Percentiles rank a stretch among this genome's conserved stretches.
phyloP scores from a whole-genome alignment of 92 coral and sea anemone genomes.

The Phenganax stokvisi region DNA sequence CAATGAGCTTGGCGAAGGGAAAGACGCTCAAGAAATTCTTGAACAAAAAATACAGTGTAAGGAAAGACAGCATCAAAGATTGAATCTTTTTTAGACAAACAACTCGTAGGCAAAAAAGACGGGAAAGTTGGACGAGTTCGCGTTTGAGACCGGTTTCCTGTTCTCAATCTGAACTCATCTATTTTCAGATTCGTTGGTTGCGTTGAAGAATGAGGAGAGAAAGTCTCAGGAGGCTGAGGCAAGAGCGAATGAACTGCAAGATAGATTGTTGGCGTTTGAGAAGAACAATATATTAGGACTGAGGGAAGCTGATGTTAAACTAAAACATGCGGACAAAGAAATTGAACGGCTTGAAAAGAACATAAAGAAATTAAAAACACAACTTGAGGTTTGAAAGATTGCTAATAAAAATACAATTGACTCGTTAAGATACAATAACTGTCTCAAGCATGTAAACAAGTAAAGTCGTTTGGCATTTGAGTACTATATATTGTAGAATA shows the following conservation, averaged over 20 bases:
- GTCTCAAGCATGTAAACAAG: no score
- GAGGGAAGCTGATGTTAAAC: slow-evolving; percentile 70
- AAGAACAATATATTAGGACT: slow-evolving; percentile 60
- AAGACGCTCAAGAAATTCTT: slow-evolving; percentile 51
- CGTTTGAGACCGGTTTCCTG: no score
- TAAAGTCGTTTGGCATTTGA: no score
- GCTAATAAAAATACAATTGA: no score
- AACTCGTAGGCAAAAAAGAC: not conserved
- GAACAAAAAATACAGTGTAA: slow-evolving; percentile 77
- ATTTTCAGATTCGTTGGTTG: slow-evolving; percentile 57
- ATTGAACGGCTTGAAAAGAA: slow-evolving; percentile 64
- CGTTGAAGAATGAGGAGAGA: slow-evolving; percentile 45
- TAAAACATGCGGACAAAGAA: slow-evolving; percentile 66
- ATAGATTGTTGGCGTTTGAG: slow-evolving; percentile 59
- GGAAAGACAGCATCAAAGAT: not conserved
- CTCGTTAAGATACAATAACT: no score
- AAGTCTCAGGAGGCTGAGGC: slow-evolving; percentile 21
- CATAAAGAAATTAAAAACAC: slow-evolving; percentile 66
- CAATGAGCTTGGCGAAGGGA: slow-evolving; percentile 51
- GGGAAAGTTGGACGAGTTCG: not conserved
- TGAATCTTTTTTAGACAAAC: not conserved
- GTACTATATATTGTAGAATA: no score
- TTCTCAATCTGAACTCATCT: no score
- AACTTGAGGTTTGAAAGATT: slow-evolving; percentile 60
- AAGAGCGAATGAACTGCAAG: slow-evolving; percentile 61